Evolutionary conservation across 64 coral and sea anemone genomes (phyloP).

Genomic region (Stichodactyla mertensii): DNA sequence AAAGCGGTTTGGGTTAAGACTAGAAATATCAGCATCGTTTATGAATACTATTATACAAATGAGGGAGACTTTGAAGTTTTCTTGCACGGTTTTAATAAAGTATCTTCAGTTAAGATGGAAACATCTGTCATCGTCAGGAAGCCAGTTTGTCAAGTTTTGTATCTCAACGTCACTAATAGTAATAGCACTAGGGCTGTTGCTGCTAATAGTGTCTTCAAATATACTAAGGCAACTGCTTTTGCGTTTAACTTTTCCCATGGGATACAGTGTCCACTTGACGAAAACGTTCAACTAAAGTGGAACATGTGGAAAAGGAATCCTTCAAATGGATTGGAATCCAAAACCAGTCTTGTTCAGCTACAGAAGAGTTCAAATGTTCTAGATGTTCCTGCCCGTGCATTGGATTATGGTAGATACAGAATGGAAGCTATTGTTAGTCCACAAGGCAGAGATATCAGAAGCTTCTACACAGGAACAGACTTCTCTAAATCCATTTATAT

Average conservation of each 20-base stretch:
- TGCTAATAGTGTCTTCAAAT: background rate
- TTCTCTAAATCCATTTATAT: background rate
- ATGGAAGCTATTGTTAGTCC: background rate
- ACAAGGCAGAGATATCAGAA: constrained; percentile 9
- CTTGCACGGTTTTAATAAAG: background rate
- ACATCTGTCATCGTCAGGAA: background rate
- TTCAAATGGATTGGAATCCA: background rate
- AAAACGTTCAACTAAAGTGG: background rate
- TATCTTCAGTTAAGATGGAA: background rate
- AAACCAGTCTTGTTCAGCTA: too few relatives aligned
- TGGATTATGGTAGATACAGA: constrained; percentile 17
- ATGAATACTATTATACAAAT: background rate
- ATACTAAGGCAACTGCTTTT: constrained; percentile 1
- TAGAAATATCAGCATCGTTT: background rate
- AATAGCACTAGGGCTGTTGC: background rate
- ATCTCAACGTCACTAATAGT: background rate
- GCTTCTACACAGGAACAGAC: background rate
- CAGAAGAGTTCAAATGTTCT: too few relatives aligned
- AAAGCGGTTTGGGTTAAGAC: background rate
- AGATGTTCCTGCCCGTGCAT: background rate
- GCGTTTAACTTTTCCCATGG: background rate
- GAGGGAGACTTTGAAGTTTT: constrained; percentile 1
- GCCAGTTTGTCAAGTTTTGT: background rate
- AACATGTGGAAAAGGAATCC: background rate
- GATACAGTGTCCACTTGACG: background rate